Conservation (phyloP, 2,797 vertebrate species). For the Manis javanica region DNA sequence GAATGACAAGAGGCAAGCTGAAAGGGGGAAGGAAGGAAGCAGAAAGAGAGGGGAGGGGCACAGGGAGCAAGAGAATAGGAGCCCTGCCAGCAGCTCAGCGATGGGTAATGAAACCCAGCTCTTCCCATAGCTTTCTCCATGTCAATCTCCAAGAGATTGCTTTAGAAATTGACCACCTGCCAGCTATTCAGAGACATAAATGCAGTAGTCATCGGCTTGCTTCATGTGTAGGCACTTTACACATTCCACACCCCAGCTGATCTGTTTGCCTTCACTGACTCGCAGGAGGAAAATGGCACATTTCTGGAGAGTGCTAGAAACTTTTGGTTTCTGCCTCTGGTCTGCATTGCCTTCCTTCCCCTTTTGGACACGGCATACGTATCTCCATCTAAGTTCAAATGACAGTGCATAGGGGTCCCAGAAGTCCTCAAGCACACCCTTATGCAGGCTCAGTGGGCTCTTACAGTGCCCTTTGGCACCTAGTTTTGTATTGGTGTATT, state of each 20-base stretch:
- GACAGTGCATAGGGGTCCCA: neutral
- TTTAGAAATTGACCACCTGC: constrained; percentile 55
- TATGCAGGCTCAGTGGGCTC: neutral
- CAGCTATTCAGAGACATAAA: neutral
- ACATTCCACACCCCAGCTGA: neutral
- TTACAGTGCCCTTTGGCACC: neutral
- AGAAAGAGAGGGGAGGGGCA: neutral
- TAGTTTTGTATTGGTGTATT: neutral
- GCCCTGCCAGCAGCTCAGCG: neutral
- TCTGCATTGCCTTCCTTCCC: neutral
- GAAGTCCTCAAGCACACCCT: neutral
- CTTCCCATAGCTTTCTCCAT: neutral
- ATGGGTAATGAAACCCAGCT: neutral
- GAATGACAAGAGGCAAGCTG: neutral
- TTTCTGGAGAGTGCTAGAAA: neutral
- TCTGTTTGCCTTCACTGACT: neutral
- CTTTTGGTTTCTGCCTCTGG: neutral
- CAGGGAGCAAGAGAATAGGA: neutral
- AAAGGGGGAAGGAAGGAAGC: neutral
- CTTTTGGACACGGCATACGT: neutral
- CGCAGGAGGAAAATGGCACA: neutral
- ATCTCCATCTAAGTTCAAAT: neutral
- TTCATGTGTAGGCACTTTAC: neutral
- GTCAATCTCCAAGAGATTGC: constrained; percentile 34
- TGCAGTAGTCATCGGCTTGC: neutral